phyloP scores from a whole-genome alignment of 2,797 vertebrate species.

The Xenops minutus region DNA sequence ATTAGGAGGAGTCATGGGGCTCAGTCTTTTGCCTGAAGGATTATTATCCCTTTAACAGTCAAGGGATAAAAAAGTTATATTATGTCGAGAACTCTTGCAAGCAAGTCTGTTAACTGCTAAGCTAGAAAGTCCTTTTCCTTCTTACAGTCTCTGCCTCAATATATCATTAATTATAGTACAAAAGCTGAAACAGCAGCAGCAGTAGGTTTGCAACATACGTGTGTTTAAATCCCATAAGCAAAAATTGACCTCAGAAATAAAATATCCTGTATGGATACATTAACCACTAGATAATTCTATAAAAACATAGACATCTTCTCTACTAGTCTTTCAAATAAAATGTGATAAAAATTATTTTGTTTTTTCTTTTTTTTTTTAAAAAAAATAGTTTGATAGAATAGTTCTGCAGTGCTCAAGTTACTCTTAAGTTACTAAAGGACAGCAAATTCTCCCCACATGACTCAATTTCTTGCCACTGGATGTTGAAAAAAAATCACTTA shows the following conservation, averaged over 20 bases:
- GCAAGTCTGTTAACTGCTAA: not conserved
- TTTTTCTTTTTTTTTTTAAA: not conserved
- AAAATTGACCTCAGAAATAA: not conserved
- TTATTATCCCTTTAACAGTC: slow-evolving; percentile 12
- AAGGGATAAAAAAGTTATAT: slow-evolving; percentile 33
- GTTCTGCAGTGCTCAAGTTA: not conserved
- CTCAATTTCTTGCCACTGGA: not conserved
- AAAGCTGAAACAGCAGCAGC: not conserved
- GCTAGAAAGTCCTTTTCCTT: not conserved
- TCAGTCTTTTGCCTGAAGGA: slow-evolving; percentile 23
- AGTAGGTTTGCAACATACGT: not conserved
- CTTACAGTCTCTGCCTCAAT: not conserved
- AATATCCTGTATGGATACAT: not conserved
- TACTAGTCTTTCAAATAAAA: not conserved
- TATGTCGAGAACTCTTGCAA: not conserved
- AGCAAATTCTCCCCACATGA: not conserved
- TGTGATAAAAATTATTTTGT: not conserved
- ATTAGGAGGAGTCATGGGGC: slow-evolving; percentile 22
- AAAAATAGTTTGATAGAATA: not conserved
- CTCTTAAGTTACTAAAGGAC: not conserved
- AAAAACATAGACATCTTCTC: not conserved
- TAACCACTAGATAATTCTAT: not conserved
- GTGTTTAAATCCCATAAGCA: not conserved
- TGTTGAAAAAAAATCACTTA: not conserved
- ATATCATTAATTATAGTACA: not conserved